Evolutionary conservation across 2,797 vertebrate species (phyloP).

Genomic region (Tiaroga cobitis): DNA sequence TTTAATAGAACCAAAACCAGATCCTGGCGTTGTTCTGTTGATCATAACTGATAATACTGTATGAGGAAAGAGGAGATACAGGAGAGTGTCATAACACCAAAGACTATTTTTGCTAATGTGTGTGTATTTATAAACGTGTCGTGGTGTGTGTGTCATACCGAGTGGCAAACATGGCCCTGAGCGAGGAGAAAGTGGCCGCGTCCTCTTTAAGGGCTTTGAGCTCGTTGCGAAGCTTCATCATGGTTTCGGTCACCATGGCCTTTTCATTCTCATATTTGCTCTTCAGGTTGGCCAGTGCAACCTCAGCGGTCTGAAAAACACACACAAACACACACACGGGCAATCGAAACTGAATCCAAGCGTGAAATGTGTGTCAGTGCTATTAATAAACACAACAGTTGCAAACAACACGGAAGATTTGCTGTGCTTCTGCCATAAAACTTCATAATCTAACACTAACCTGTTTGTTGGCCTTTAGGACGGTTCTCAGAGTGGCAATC

Average conservation of each 20-base stretch:
- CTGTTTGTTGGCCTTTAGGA: slow-evolving; percentile 99
- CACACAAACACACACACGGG: neutral
- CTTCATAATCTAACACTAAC: slow-evolving; percentile 67
- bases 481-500: slow-evolving; percentile 95
- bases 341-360: neutral
- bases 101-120: neutral
- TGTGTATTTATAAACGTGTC: neutral
- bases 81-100: neutral
- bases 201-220: slow-evolving; percentile 97
- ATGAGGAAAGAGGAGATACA: neutral
- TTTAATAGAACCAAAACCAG: too few species aligned
- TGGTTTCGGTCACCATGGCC: slow-evolving; percentile 94
- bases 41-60: neutral
- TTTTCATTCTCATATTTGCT: slow-evolving; percentile 98
- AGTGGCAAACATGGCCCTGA: slow-evolving; percentile 98
- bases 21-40: neutral
- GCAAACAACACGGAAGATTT: neutral
- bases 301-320: slow-evolving; percentile 89
- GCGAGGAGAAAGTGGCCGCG: slow-evolving; percentile 95
- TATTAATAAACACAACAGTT: slow-evolving; percentile 4
- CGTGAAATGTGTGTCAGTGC: neutral
- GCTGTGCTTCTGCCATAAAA: neutral
- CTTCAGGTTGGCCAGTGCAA: slow-evolving; percentile 95
- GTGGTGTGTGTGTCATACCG: slow-evolving; percentile 76
- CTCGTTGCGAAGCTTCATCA: slow-evolving; percentile 97